Percentiles rank a stretch among this genome's conserved stretches.
phyloP scores from a whole-genome alignment of 2,113 vertebrate species.

The Phalacrocorax aristotelis region DNA sequence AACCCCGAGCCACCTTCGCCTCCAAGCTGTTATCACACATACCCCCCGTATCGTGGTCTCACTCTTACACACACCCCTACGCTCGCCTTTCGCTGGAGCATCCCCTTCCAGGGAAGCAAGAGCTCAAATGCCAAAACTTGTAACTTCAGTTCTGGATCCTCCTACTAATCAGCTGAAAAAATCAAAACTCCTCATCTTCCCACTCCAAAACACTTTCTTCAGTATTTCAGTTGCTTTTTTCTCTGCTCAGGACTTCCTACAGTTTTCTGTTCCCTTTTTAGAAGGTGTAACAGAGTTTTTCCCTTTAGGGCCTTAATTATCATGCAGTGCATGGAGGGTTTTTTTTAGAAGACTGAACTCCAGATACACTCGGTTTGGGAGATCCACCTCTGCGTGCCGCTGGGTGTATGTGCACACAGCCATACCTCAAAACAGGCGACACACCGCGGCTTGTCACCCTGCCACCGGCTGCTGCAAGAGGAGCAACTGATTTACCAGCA shows the following conservation, averaged over 20 bases:
- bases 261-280: background rate
- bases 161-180: background rate
- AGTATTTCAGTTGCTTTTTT: background rate
- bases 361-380: background rate
- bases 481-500: background rate
- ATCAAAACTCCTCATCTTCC: background rate
- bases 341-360: background rate
- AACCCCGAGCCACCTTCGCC: background rate
- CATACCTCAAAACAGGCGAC: background rate
- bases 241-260: background rate
- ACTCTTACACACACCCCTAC: rapidly evolving
- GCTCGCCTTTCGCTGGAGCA: rapidly evolving
- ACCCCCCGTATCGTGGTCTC: rapidly evolving
- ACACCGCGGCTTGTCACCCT: background rate
- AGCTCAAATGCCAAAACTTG: background rate
- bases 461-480: rapidly evolving
- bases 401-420: rapidly evolving
- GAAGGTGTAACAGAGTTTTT: background rate
- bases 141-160: background rate
- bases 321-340: background rate
- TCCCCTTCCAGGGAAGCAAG: background rate
- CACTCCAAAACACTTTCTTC: background rate
- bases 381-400: background rate
- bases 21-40: background rate
- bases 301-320: background rate